Conservation (phyloP, 2,888 invertebrate genomes). For the Philopedon plagiatum region DNA sequence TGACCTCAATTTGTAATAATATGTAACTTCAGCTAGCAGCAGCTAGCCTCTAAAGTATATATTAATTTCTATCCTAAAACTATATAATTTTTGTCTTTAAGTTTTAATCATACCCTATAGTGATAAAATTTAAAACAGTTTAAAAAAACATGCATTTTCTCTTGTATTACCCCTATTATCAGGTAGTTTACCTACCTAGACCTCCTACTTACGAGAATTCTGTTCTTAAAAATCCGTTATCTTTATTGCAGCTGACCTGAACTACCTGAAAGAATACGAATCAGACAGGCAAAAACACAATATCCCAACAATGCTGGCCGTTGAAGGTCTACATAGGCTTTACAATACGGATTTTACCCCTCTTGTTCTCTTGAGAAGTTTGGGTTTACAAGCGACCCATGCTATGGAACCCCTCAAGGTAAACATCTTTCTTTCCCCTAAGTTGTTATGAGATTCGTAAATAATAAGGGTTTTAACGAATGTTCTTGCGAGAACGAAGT, state of each 20-base stretch:
- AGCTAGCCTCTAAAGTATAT: no score
- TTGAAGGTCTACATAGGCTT: constrained; percentile 89
- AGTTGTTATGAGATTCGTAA: not conserved
- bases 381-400: constrained; percentile 87
- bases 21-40: no score
- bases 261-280: constrained; percentile 87
- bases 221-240: not conserved
- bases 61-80: no score
- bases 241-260: constrained; percentile 73
- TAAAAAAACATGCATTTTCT: no score
- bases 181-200: no score
- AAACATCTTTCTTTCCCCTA: constrained; percentile 48
- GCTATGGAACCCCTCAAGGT: constrained; percentile 84
- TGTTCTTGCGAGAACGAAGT: not conserved
- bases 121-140: no score
- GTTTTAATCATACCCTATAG: no score
- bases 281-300: constrained; percentile 87
- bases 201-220: not conserved
- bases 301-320: constrained; percentile 88
- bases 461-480: not conserved
- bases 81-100: no score
- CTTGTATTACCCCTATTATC: no score
- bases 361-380: constrained; percentile 82
- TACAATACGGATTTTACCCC: constrained; percentile 84
- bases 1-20: no score